phyloP scores from a whole-genome alignment of 2,888 invertebrate genomes.

The Metacarcinus magister region DNA sequence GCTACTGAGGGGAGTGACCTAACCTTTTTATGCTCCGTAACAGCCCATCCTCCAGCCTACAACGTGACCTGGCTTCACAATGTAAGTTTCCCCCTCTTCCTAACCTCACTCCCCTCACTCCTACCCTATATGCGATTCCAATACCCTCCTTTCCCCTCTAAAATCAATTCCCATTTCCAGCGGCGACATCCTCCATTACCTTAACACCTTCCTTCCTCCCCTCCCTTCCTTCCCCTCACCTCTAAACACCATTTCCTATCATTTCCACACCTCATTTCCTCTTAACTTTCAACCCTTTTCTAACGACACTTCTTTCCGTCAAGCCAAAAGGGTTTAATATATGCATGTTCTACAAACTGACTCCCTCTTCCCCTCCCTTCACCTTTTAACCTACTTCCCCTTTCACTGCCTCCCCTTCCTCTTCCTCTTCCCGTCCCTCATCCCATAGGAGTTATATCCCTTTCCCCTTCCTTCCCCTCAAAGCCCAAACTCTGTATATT shows the following conservation, averaged over 20 bases:
- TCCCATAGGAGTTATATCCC: background rate
- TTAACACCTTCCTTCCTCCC: background rate
- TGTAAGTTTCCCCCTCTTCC: conserved; percentile 59
- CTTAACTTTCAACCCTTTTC: background rate
- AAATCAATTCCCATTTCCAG: background rate
- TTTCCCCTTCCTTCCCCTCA: background rate
- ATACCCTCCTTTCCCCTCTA: background rate
- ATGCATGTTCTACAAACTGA: background rate
- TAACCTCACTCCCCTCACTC: background rate
- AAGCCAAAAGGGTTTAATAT: background rate
- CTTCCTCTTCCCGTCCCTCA: conserved; percentile 30
- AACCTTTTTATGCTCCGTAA: conserved; percentile 75
- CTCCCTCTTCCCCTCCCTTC: background rate
- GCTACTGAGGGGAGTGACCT: conserved; percentile 74
- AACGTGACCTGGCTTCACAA: conserved; percentile 82
- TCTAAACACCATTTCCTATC: background rate
- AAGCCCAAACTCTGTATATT: background rate
- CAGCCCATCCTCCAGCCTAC: conserved; percentile 79
- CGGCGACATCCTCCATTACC: background rate
- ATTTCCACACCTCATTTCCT: no score
- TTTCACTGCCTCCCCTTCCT: background rate
- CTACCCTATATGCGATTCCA: background rate
- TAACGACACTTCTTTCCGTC: no score
- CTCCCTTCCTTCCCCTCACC: background rate
- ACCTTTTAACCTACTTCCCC: background rate